A percentile compares a stretch with the other conserved stretches of the same genome.
Evolutionary conservation across 2,888 invertebrate species (phyloP).

Genomic region (Latrodectus hesperus): DNA sequence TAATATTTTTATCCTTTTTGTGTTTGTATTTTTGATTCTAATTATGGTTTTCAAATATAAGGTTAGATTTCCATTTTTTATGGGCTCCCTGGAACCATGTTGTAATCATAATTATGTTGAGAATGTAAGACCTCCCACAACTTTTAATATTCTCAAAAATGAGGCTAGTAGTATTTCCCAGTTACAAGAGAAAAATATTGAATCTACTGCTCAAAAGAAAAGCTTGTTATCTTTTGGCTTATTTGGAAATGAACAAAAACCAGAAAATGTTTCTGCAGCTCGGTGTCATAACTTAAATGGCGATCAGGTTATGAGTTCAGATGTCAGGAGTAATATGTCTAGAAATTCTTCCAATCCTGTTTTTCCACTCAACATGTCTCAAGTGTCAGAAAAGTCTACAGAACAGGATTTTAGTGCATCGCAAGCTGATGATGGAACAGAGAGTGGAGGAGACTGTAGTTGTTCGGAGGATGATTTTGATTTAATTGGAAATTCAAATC

Average conservation of each 20-base stretch:
- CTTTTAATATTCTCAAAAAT: background rate
- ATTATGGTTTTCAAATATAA: slow-evolving; percentile 29
- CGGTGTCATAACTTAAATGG: too few relatives aligned
- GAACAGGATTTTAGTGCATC: too few relatives aligned
- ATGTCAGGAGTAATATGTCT: too few relatives aligned
- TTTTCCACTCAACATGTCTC: too few relatives aligned
- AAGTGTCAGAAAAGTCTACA: too few relatives aligned
- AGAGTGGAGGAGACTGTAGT: too few relatives aligned
- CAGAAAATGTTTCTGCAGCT: too few relatives aligned
- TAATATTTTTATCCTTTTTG: background rate
- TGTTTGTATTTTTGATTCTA: slow-evolving; percentile 5
- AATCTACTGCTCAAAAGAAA: background rate
- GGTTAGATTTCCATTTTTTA: slow-evolving; percentile 31
- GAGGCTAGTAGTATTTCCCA: background rate
- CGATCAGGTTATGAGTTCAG: too few relatives aligned
- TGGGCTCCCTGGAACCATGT: slow-evolving; percentile 29
- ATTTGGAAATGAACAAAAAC: background rate
- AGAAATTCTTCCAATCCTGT: too few relatives aligned
- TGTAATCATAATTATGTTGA: slow-evolving; percentile 21
- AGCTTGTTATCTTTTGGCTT: background rate
- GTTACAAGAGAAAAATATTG: background rate
- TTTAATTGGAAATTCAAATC: too few relatives aligned
- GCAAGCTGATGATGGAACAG: too few relatives aligned
- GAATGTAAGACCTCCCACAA: slow-evolving; percentile 7
- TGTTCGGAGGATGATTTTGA: too few relatives aligned